Evolutionary conservation across 2,888 invertebrate genomes (phyloP).

Genomic region (Taenaris catops): DNA sequence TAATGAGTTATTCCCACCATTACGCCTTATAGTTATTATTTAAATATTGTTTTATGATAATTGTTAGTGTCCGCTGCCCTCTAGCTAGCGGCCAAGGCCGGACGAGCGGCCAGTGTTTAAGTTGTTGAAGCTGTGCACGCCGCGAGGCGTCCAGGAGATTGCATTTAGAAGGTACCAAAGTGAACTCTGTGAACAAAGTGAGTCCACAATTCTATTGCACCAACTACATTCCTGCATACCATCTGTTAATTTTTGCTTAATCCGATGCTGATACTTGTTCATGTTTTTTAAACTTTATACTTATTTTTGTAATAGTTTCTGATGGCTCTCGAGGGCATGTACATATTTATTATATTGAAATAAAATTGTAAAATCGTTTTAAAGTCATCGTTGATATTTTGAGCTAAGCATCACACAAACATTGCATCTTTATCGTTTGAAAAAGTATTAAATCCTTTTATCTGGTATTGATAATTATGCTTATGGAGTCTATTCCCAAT

Average conservation of each 20-base stretch:
- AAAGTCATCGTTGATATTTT: slow-evolving; percentile 37
- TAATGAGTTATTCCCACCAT: slow-evolving; percentile 70
- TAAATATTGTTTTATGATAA: slow-evolving; percentile 71
- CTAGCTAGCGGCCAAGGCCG: slow-evolving; percentile 73
- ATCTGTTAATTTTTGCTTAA: slow-evolving; percentile 38
- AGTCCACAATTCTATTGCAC: slow-evolving; percentile 39
- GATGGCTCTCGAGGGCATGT: slow-evolving; percentile 45
- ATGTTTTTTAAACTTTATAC: slow-evolving; percentile 65
- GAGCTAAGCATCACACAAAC: slow-evolving; percentile 30
- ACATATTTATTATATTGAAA: slow-evolving; percentile 49
- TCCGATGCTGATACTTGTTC: slow-evolving; percentile 33
- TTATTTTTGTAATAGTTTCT: slow-evolving; percentile 57
- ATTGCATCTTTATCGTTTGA: too few relatives aligned
- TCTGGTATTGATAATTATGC: too few relatives aligned
- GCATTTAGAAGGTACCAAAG: slow-evolving; percentile 69
- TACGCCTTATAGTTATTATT: slow-evolving; percentile 62
- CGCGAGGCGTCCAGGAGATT: slow-evolving; percentile 32
- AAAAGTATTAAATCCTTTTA: too few relatives aligned
- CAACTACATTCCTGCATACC: slow-evolving; percentile 47
- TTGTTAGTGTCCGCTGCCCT: slow-evolving; percentile 82
- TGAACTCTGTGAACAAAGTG: slow-evolving; percentile 50
- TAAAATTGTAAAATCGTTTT: slow-evolving; percentile 48
- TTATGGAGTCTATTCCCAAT: too few relatives aligned
- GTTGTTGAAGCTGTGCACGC: slow-evolving; percentile 43
- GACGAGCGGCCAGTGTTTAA: slow-evolving; percentile 67